These are phyloP conservation scores for Lamproptera curius DNA, from an alignment of 2,888 invertebrate species.

Conservation along the genomic window DNA sequence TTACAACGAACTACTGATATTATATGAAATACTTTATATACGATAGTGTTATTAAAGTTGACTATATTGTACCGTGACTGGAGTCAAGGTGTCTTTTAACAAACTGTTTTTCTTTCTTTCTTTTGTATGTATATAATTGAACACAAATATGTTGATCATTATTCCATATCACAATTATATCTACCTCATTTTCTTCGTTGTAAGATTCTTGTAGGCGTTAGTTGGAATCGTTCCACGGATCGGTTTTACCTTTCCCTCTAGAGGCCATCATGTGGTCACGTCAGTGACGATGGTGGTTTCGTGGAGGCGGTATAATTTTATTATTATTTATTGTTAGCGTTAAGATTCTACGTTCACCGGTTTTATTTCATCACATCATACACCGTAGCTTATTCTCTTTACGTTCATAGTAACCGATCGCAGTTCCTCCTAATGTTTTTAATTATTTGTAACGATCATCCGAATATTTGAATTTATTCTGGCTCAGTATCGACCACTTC, in stretches of 20 bases:
- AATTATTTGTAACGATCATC: too few species aligned
- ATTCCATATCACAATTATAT: slow-evolving; percentile 75
- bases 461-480: too few species aligned
- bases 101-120: slow-evolving; percentile 16
- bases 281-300: slow-evolving; percentile 32
- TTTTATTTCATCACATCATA: not conserved
- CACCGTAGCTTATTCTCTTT: slow-evolving; percentile 3
- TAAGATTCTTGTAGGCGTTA: slow-evolving; percentile 67
- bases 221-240: slow-evolving; percentile 33
- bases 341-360: slow-evolving; percentile 24
- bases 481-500: too few species aligned
- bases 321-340: slow-evolving; percentile 38
- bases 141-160: slow-evolving; percentile 41
- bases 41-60: slow-evolving; percentile 15
- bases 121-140: slow-evolving; percentile 8
- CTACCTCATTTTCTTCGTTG: slow-evolving; percentile 75
- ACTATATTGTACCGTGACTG: slow-evolving; percentile 17
- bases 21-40: slow-evolving; percentile 28
- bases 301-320: slow-evolving; percentile 40
- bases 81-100: slow-evolving; percentile 15
- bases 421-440: too few species aligned
- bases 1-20: slow-evolving; percentile 69
- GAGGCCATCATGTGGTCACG: slow-evolving; percentile 42
- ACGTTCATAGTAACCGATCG: slow-evolving; percentile 1
- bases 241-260: slow-evolving; percentile 36